Evolutionary conservation across 2,797 vertebrate species (phyloP).

Genomic region (Pipistrellus nathusii): DNA sequence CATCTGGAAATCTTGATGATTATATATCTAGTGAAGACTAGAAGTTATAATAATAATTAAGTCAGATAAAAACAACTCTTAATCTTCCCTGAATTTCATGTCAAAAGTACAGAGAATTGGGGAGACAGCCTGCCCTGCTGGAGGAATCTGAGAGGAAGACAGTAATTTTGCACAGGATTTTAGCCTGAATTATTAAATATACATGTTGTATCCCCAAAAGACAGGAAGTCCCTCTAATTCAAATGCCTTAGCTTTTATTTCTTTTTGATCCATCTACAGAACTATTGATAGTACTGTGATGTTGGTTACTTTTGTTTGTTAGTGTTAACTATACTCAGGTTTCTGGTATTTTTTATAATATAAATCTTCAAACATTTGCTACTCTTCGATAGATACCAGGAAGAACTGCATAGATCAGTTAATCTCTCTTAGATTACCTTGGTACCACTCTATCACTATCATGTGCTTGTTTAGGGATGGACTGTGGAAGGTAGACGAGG

Average conservation of each 20-base stretch:
- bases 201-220: neutral
- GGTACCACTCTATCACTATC: neutral
- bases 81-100: neutral
- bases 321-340: neutral
- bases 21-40: neutral
- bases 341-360: conserved; percentile 41
- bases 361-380: neutral
- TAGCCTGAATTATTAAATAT: neutral
- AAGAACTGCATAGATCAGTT: neutral
- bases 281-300: neutral
- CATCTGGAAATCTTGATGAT: neutral
- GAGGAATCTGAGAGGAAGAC: neutral
- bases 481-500: neutral
- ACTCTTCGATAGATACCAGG: neutral
- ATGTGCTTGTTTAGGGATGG: neutral
- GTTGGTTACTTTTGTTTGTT: neutral
- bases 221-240: neutral
- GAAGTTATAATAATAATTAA: conserved; percentile 27
- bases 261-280: neutral
- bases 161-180: neutral
- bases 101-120: neutral
- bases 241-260: neutral
- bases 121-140: neutral
- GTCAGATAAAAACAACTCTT: neutral
- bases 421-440: neutral